phyloP scores from a whole-genome alignment of 2,113 vertebrate genomes.

The Pagrus major region DNA sequence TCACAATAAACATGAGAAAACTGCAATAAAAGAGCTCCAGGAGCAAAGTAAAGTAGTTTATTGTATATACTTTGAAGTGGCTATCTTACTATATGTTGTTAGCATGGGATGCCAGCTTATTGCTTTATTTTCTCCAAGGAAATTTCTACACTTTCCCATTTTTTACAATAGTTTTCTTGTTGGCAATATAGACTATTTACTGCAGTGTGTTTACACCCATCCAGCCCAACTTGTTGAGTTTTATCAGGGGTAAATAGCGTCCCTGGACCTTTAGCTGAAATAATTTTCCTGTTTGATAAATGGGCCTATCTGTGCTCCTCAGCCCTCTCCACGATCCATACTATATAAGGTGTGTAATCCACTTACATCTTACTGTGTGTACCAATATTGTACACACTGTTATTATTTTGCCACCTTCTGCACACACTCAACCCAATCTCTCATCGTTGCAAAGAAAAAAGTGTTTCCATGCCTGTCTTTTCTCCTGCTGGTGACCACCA shows the following conservation, averaged over 20 bases:
- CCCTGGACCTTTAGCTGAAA: constrained; percentile 42
- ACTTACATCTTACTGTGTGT: neutral
- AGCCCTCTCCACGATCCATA: neutral
- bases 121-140: neutral
- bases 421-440: neutral
- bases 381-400: neutral
- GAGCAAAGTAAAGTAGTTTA: neutral
- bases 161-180: constrained; percentile 15
- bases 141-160: neutral
- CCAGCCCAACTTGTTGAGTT: constrained; percentile 31
- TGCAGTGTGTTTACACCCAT: constrained; percentile 42
- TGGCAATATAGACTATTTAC: constrained; percentile 3
- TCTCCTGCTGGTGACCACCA: constrained; percentile 85
- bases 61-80: neutral
- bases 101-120: neutral
- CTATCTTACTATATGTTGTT: neutral
- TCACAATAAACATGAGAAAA: neutral
- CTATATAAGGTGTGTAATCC: neutral
- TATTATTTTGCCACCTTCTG: neutral
- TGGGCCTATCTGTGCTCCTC: constrained; percentile 4
- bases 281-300: constrained; percentile 50
- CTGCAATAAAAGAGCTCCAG: neutral
- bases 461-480: neutral
- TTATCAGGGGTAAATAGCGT: constrained; percentile 46
- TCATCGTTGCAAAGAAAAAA: neutral